Evolutionary conservation across 1,140 invertebrate genomes (phyloP), one percentile per base, ranked within the genome.

Genomic region (Drosophila kohkoa): DNA sequence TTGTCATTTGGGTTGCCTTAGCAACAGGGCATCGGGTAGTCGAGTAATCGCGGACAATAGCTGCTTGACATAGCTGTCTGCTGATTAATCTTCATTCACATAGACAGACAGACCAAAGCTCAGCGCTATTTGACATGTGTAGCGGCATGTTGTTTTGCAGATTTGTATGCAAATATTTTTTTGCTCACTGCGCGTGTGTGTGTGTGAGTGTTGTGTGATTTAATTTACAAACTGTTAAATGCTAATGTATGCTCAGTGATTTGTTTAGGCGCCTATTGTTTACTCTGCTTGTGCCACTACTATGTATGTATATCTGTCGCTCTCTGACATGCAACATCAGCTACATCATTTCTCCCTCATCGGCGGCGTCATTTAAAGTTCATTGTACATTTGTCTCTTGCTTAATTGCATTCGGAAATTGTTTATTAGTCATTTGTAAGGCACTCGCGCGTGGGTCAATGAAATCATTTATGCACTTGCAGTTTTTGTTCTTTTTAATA

Each of bases 391-490:
- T 82, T 65, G 65, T 75, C 72, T 79, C 76, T 60, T 76, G 72
- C 64, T 87, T 75, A 79, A 87, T 87, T 82, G 79, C 70, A 38
- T 82, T 88, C 77, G 82, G 83, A 87, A 87, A 88, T 88, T 82
- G 77, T 79, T 87, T 77, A 88, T 87, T 88, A 82, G 72, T 87
- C 82, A 86, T 70, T 70, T 73, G 20, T 52, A 63, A 77, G 58
- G 55, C 69, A 77, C 63, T 79, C 65, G 62, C 38, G 52, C 51
- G 76, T 77, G 79, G 82, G 82, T 88, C 83, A 87, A 88, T 79
- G 79, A 87, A 87, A 87, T 87, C 76, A 82, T 88, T 87, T 74
- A 41, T 81, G 81, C 76, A 76, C 63, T 72, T 88, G 76, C 75
- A 86, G 63, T 78, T 58, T 28, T 20, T 25, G 41, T 38, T 71